phyloP scores from a whole-genome alignment of 2,888 invertebrate genomes.

The Watsonalla cultraria region DNA sequence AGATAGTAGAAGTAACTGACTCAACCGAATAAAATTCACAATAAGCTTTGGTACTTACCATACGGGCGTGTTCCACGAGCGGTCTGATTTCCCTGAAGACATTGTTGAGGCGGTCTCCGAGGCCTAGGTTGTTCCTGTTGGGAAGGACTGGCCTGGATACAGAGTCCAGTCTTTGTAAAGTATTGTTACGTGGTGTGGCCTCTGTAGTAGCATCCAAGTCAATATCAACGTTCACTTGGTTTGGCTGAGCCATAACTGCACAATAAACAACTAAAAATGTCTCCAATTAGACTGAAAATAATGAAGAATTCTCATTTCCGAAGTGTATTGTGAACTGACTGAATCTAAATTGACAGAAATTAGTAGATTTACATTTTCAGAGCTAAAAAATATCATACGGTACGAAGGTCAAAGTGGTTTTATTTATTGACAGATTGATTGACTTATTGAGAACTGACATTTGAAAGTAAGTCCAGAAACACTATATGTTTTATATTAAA shows the following conservation, averaged over 20 bases:
- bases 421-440: conserved; percentile 7
- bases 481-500: no score
- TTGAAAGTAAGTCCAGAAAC: background rate
- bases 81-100: conserved; percentile 82
- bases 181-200: conserved; percentile 44
- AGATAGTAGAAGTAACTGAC: background rate
- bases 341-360: no score
- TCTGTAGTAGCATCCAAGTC: conserved; percentile 55
- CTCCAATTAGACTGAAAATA: conserved; percentile 5
- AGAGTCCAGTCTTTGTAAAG: conserved; percentile 53
- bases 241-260: conserved; percentile 56
- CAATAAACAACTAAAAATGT: conserved; percentile 7
- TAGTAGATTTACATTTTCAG: background rate
- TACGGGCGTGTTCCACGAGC: conserved; percentile 81
- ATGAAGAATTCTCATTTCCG: conserved; percentile 29
- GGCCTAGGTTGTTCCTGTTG: conserved; percentile 56
- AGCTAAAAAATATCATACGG: conserved; percentile 1
- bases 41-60: conserved; percentile 41
- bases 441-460: conserved; percentile 6
- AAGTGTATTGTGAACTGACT: conserved; percentile 21
- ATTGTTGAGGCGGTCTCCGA: conserved; percentile 66
- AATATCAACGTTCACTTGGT: conserved; percentile 66
- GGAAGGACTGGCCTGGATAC: conserved; percentile 45
- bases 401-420: conserved; percentile 27
- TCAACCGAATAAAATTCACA: background rate